Percentiles rank a stretch among this genome's conserved stretches.
Evolutionary conservation across 2,113 vertebrate genomes (phyloP).

Genomic region (Pseudorasbora parva): DNA sequence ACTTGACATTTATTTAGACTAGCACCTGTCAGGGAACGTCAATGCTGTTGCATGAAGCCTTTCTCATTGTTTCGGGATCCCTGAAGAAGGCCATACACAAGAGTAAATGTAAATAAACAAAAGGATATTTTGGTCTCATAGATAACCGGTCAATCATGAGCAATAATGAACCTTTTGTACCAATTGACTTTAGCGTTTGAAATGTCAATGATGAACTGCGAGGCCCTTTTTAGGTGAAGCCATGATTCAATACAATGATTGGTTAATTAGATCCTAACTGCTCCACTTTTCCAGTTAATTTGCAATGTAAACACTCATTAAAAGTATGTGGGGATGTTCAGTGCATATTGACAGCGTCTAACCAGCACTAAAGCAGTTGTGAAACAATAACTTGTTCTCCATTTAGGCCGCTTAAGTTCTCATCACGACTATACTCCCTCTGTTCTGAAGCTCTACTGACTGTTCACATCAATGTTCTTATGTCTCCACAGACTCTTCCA

Average conservation of each 20-base stretch:
- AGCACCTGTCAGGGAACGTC: neutral
- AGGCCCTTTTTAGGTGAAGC: neutral
- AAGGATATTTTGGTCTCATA: conserved; percentile 12
- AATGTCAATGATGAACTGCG: neutral
- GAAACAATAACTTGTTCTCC: conserved; percentile 47
- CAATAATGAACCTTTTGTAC: neutral
- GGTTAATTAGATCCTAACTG: conserved; percentile 49
- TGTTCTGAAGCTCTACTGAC: neutral
- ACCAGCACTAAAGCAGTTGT: conserved; percentile 36
- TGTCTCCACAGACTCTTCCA: conserved; percentile 84
- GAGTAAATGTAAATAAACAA: conserved; percentile 29
- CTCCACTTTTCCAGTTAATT: conserved; percentile 43
- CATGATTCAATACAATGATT: conserved; percentile 41
- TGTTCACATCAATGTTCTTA: neutral
- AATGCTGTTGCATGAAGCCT: neutral
- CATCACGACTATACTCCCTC: neutral
- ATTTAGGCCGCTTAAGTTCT: conserved; percentile 2
- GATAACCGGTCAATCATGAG: neutral
- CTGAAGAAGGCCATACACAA: neutral
- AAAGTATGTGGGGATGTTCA: conserved; percentile 36
- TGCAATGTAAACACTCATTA: conserved; percentile 38
- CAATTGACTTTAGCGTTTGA: neutral
- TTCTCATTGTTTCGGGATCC: neutral
- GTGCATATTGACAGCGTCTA: conserved; percentile 42
- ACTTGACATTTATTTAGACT: conserved; percentile 39